Evolutionary conservation across 2,888 invertebrate genomes (phyloP).

Genomic region (Nematopogon swammerdamellus): DNA sequence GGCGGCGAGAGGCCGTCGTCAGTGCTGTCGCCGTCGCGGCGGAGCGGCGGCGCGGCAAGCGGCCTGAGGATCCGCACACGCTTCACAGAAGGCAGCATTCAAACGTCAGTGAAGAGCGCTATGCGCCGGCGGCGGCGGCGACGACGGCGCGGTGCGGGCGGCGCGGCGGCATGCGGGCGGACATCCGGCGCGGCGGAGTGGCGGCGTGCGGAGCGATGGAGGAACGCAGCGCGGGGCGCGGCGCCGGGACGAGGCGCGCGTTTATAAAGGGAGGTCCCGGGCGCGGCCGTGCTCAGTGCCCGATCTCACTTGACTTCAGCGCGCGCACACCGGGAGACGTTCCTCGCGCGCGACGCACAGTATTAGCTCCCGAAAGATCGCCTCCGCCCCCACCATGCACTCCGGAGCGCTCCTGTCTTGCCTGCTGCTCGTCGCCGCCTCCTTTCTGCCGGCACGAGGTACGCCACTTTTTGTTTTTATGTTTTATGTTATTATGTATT

Average conservation of each 20-base stretch:
- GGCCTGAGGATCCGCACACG: no score
- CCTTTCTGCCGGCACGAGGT: conserved; percentile 53
- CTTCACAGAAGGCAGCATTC: no score
- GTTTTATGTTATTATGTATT: neutral
- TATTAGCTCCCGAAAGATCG: no score
- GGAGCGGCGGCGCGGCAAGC: no score
- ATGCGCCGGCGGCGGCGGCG: conserved; percentile 17
- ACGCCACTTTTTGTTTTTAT: conserved; percentile 24
- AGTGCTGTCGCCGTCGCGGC: no score
- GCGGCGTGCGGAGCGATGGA: conserved; percentile 6
- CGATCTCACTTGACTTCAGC: conserved; percentile 30
- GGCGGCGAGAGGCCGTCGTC: neutral
- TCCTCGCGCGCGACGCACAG: conserved; percentile 22
- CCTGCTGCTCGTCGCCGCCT: conserved; percentile 51
- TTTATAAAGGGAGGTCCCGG: conserved; percentile 33
- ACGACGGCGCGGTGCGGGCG: conserved; percentile 23
- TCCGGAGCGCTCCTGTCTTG: conserved; percentile 49
- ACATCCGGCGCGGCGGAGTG: conserved; percentile 5
- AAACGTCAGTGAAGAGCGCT: neutral
- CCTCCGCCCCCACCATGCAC: conserved; percentile 31
- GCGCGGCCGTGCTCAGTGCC: conserved; percentile 51
- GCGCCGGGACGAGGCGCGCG: conserved; percentile 39
- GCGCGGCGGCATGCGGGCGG: conserved; percentile 3
- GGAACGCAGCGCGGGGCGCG: conserved; percentile 36
- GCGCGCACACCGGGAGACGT: conserved; percentile 21